A percentile compares a stretch with the other conserved stretches of the same genome.
These are phyloP conservation scores for Mionectes macconnelli DNA, from an alignment of 2,113 vertebrate genomes.

Conservation along the genomic window DNA sequence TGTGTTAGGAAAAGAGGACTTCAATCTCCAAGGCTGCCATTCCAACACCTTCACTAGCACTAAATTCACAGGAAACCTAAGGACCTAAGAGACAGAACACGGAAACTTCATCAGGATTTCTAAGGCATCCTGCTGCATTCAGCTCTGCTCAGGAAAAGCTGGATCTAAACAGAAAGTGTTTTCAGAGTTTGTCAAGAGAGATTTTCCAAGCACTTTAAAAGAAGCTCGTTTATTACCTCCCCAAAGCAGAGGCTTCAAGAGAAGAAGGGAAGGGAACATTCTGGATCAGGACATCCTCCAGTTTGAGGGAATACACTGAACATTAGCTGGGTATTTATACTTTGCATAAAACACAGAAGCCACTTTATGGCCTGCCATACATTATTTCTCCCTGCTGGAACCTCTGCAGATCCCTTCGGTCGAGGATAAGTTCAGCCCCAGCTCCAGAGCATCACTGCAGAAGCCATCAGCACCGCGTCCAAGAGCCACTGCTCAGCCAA, in stretches of 20 bases:
- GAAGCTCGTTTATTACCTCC: not conserved
- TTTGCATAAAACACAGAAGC: not conserved
- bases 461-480: not conserved
- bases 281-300: not conserved
- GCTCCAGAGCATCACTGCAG: not conserved
- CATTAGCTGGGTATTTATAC: not conserved
- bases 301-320: not conserved
- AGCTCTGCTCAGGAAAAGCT: not conserved
- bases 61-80: constrained; percentile 65
- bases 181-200: not conserved
- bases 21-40: constrained; percentile 62
- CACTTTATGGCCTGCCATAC: not conserved
- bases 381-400: not conserved
- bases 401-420: not conserved
- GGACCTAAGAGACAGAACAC: constrained; percentile 46
- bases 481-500: not conserved
- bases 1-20: constrained; percentile 51
- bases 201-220: not conserved
- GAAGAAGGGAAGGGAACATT: not conserved
- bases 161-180: not conserved
- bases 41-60: constrained; percentile 62
- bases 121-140: constrained; percentile 4
- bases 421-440: not conserved
- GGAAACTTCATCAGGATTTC: constrained; percentile 47
- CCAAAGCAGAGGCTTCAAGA: not conserved